Evolutionary conservation across 2,797 vertebrate genomes (phyloP).

Genomic region (Tokudaia tokunoshimensis): DNA sequence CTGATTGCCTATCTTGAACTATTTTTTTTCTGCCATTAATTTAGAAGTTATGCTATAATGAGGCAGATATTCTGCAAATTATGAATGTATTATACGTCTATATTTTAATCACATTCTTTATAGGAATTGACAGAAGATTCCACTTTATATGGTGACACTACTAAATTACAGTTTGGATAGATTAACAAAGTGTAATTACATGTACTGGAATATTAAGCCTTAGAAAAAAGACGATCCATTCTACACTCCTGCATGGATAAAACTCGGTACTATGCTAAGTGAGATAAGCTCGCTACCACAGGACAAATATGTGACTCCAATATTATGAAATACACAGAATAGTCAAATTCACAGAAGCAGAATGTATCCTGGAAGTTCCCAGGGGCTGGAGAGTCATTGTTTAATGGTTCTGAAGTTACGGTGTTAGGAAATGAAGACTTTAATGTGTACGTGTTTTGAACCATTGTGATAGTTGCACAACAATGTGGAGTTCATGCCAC

Average conservation of each 20-base stretch:
- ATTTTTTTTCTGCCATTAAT: slow-evolving; percentile 49
- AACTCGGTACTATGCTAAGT: background rate
- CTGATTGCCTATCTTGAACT: background rate
- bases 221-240: background rate
- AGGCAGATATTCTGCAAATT: background rate
- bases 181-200: background rate
- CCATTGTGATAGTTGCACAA: background rate
- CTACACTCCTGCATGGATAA: background rate
- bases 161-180: background rate
- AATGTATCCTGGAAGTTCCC: background rate
- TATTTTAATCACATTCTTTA: slow-evolving; percentile 17
- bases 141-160: background rate
- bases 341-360: background rate
- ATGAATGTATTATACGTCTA: background rate
- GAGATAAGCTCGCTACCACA: background rate
- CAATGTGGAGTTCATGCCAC: background rate
- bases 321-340: background rate
- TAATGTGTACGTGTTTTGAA: background rate
- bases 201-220: background rate
- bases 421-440: background rate
- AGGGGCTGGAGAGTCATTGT: background rate
- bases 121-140: background rate
- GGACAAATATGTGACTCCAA: background rate
- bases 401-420: background rate
- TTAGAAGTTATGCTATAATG: slow-evolving; percentile 47